Evolutionary conservation across 2,113 vertebrate genomes (phyloP).

Genomic region (Tringa solitaria): DNA sequence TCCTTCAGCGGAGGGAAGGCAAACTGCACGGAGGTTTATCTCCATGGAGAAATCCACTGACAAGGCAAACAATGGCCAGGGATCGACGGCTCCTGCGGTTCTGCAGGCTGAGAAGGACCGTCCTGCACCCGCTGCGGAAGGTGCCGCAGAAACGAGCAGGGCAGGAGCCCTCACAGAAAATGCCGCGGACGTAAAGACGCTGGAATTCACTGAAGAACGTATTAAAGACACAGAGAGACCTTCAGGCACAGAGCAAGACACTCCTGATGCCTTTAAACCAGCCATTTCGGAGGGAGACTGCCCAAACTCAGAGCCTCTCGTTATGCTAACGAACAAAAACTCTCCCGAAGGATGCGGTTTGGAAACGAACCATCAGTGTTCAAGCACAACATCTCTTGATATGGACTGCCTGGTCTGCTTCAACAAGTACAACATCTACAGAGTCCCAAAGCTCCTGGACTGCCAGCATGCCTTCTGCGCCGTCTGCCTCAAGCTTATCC

Average conservation of each 20-base stretch:
- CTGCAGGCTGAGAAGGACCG: background rate
- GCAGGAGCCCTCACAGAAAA: background rate
- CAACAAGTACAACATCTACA: conserved; percentile 64
- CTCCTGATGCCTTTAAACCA: background rate
- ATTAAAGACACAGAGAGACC: background rate
- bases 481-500: conserved; percentile 74
- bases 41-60: conserved; percentile 20
- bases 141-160: background rate
- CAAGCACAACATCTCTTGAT: background rate
- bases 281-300: background rate
- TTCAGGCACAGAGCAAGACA: background rate
- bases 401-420: conserved; percentile 77
- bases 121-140: rapidly evolving
- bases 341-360: rapidly evolving
- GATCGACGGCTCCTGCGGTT: background rate
- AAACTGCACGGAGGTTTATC: background rate
- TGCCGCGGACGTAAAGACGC: rapidly evolving
- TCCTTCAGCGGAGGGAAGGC: background rate
- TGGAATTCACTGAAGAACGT: background rate
- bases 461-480: conserved; percentile 76
- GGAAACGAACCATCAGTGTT: background rate
- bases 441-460: conserved; percentile 73
- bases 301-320: background rate
- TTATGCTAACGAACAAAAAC: rapidly evolving
- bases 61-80: background rate